Percentiles rank a stretch among this genome's conserved stretches.
Evolutionary conservation across 1,140 invertebrate species (phyloP).

Genomic region (Lepidostoma basale): DNA sequence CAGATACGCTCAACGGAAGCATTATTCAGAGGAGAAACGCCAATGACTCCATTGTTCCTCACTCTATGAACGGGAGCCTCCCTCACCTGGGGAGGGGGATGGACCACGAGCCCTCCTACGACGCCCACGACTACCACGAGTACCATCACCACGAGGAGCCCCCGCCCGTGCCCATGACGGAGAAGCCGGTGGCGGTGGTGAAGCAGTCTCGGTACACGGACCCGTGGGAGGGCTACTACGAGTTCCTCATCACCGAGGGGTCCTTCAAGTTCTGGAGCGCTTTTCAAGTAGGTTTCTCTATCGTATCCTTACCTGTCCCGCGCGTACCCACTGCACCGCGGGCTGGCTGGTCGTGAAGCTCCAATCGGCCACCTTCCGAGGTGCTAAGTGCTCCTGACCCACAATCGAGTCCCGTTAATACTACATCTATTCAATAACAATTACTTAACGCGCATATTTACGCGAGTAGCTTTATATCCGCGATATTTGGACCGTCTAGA

Average conservation of each 20-base stretch:
- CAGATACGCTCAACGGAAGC: background rate
- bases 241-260: conserved; percentile 83
- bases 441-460: no score
- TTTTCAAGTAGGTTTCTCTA: conserved; percentile 74
- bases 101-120: conserved; percentile 43
- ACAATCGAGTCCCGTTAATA: no score
- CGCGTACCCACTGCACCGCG: no score
- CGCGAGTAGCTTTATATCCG: no score
- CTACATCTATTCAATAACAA: no score
- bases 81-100: conserved; percentile 23
- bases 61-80: background rate
- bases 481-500: no score
- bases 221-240: conserved; percentile 78
- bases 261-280: conserved; percentile 87
- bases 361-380: conserved; percentile 17
- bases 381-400: conserved; percentile 25
- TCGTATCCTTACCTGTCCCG: no score
- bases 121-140: conserved; percentile 40
- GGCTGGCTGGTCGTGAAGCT: conserved; percentile 35
- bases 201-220: conserved; percentile 61
- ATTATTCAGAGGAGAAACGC: background rate
- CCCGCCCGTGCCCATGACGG: conserved; percentile 44
- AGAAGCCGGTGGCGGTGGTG: conserved; percentile 50
- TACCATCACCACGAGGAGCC: conserved; percentile 41
- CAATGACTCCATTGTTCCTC: background rate